Percentiles rank a stretch among this genome's conserved stretches.
Conservation (phyloP, 2,113 vertebrate genomes). For the Oreochromis tanganicae region DNA sequence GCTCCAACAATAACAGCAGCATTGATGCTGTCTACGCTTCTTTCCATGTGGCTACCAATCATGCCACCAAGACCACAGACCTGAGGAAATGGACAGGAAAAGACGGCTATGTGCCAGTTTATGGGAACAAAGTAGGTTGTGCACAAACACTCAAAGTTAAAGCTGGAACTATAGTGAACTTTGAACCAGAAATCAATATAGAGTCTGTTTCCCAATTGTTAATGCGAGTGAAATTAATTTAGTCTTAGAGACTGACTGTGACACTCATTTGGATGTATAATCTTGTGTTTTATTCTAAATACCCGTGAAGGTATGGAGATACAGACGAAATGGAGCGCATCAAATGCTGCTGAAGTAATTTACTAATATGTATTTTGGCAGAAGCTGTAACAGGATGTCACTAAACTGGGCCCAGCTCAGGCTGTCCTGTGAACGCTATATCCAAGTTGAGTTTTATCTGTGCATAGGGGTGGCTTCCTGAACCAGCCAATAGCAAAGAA, state of each 20-base stretch:
- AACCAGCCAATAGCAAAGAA: neutral
- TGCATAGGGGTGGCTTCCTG: neutral
- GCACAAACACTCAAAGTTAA: neutral
- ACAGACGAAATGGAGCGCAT: neutral
- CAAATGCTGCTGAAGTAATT: neutral
- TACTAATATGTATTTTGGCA: neutral
- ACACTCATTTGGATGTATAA: neutral
- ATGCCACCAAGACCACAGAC: slow-evolving; percentile 61
- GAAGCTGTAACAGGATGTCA: neutral
- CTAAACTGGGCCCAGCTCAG: neutral
- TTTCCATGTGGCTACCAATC: slow-evolving; percentile 53
- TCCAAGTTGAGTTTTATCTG: neutral
- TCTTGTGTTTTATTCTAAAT: neutral
- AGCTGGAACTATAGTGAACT: neutral
- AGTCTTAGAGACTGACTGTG: no score
- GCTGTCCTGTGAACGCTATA: neutral
- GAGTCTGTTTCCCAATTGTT: neutral
- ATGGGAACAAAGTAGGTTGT: slow-evolving; percentile 83
- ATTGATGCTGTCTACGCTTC: slow-evolving; percentile 70
- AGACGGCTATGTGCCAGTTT: slow-evolving; percentile 78
- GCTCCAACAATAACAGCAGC: slow-evolving; percentile 81
- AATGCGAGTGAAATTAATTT: neutral
- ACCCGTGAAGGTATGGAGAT: neutral
- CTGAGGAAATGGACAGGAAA: slow-evolving; percentile 84
- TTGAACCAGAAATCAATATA: neutral